Evolutionary conservation across 2,113 vertebrate species (phyloP).

Genomic region (Aegypius monachus): DNA sequence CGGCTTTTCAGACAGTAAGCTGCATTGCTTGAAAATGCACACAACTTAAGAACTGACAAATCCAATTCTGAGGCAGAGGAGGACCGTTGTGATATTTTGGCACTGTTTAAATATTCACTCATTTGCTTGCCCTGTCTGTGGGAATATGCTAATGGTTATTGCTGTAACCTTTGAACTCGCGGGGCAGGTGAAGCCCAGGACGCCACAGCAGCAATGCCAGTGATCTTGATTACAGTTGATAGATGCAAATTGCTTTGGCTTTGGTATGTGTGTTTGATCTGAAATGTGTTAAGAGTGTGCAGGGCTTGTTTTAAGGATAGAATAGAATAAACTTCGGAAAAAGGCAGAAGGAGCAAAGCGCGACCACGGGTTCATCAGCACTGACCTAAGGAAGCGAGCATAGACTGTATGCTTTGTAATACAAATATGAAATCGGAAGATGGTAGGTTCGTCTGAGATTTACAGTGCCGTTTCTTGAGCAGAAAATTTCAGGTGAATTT

Average conservation of each 20-base stretch:
- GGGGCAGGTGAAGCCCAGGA: not conserved
- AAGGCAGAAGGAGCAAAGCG: not conserved
- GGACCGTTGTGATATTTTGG: conserved; percentile 38
- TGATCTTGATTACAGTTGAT: not conserved
- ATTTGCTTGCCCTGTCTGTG: not conserved
- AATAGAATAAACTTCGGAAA: not conserved
- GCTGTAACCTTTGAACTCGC: not conserved
- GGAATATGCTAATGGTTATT: conserved; percentile 30
- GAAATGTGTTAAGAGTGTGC: not conserved
- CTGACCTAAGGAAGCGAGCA: accelerated
- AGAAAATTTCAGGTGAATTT: not conserved
- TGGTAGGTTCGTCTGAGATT: accelerated
- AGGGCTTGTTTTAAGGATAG: not conserved
- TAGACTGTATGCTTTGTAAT: not conserved
- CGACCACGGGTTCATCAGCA: accelerated
- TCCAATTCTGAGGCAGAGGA: conserved; percentile 66
- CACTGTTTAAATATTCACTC: conserved; percentile 58
- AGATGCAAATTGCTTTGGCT: conserved; percentile 11
- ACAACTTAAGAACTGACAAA: conserved; percentile 75
- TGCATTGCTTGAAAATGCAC: conserved; percentile 59
- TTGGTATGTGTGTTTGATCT: conserved; percentile 39
- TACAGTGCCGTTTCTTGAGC: not conserved
- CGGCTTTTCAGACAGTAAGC: conserved; percentile 40
- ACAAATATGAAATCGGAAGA: accelerated
- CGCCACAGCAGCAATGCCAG: not conserved